Conservation (phyloP, 2,797 vertebrate species). For the Mionectes olivaceus region DNA sequence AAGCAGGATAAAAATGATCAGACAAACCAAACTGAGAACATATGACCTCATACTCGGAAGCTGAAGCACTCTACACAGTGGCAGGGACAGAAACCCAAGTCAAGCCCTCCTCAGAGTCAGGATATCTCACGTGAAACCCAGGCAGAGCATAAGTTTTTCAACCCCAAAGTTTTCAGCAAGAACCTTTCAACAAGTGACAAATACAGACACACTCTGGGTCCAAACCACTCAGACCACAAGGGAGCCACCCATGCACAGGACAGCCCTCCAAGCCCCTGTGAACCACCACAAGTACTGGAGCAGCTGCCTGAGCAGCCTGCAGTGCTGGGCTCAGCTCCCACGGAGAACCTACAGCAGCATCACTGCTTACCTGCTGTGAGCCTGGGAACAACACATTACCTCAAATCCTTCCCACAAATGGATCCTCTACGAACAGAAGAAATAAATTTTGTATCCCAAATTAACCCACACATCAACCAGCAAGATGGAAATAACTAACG, state of each 20-base stretch:
- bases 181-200: not conserved
- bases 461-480: not conserved
- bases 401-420: not conserved
- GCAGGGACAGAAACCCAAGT: not conserved
- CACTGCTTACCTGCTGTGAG: not conserved
- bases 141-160: not conserved
- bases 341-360: not conserved
- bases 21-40: not conserved
- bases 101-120: rapidly evolving
- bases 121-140: not conserved
- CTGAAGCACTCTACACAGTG: not conserved
- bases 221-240: not conserved
- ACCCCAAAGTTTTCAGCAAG: not conserved
- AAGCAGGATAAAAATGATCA: not conserved
- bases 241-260: not conserved
- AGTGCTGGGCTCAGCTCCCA: rapidly evolving
- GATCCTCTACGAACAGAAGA: not conserved
- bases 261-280: not conserved
- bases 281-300: not conserved
- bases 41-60: not conserved
- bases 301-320: not conserved
- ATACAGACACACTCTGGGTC: rapidly evolving
- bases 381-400: not conserved
- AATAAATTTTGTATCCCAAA: not conserved
- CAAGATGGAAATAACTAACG: not conserved